These are phyloP conservation scores for Dasyurus viverrinus DNA, from an alignment of 2,113 vertebrate species.

Conservation along the genomic window DNA sequence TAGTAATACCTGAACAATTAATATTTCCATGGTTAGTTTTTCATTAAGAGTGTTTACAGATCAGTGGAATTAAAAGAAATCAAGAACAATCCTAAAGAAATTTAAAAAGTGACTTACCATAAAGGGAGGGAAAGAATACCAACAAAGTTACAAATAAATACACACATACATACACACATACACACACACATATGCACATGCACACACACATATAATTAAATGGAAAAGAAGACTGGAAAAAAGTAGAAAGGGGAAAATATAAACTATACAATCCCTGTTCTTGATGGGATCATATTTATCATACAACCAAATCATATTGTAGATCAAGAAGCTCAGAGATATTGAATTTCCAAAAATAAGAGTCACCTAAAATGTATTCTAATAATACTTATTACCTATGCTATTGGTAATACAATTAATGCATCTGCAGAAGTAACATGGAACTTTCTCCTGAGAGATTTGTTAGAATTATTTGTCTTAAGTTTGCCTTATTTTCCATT, in stretches of 20 bases:
- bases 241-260: not conserved
- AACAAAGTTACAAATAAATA: not conserved
- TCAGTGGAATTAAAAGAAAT: not conserved
- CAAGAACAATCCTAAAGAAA: not conserved
- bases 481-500: not conserved
- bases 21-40: conserved; percentile 23
- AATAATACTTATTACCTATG: not conserved
- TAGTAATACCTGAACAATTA: not conserved
- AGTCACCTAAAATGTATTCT: no score
- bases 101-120: not conserved
- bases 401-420: not conserved
- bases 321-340: not conserved
- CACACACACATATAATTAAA: not conserved
- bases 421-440: not conserved
- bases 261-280: not conserved
- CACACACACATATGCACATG: no score
- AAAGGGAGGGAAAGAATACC: conserved; percentile 7
- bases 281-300: not conserved
- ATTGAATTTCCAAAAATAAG: not conserved
- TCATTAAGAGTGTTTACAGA: not conserved
- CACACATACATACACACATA: no score
- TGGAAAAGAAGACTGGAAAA: not conserved
- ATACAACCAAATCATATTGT: no score
- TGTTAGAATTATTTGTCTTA: not conserved
- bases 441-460: not conserved